Percentiles rank a stretch among this genome's conserved stretches.
phyloP scores from a whole-genome alignment of 2,797 vertebrate genomes.

The Hemibagrus guttatus region DNA sequence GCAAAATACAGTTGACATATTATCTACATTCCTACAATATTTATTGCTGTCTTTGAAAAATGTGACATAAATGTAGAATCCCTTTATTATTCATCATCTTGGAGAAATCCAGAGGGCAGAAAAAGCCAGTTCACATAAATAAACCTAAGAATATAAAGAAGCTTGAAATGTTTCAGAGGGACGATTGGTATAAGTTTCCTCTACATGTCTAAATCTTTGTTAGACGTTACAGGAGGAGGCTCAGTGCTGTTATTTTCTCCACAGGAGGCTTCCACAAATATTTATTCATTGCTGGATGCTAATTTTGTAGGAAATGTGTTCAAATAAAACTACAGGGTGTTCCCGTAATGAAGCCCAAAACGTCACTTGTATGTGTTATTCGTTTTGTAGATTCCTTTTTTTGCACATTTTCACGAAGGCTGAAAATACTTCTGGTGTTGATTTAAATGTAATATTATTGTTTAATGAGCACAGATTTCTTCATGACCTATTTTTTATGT shows the following conservation, averaged over 20 bases:
- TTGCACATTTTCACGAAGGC: not conserved
- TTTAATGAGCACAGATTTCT: slow-evolving; percentile 16
- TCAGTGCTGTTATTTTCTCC: not conserved
- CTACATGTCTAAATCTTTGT: not conserved
- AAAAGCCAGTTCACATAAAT: not conserved
- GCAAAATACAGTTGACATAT: not conserved
- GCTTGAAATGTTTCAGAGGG: not conserved
- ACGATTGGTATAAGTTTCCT: not conserved
- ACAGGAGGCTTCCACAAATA: not conserved
- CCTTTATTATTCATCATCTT: not conserved
- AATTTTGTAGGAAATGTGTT: slow-evolving; percentile 1
- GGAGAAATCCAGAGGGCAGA: not conserved
- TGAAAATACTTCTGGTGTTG: not conserved
- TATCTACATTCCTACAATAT: not conserved
- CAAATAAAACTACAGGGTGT: not conserved
- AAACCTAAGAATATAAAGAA: not conserved
- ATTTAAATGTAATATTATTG: not conserved
- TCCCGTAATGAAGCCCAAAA: not conserved
- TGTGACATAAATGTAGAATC: not conserved
- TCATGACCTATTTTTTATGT: not conserved
- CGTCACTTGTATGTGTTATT: not conserved
- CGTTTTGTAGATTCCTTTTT: too few species aligned
- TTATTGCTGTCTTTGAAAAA: slow-evolving; percentile 9
- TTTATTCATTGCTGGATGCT: not conserved
- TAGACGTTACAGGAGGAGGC: not conserved